Evolutionary conservation across 2,888 invertebrate genomes (phyloP).

Genomic region (Thalpophila matura): DNA sequence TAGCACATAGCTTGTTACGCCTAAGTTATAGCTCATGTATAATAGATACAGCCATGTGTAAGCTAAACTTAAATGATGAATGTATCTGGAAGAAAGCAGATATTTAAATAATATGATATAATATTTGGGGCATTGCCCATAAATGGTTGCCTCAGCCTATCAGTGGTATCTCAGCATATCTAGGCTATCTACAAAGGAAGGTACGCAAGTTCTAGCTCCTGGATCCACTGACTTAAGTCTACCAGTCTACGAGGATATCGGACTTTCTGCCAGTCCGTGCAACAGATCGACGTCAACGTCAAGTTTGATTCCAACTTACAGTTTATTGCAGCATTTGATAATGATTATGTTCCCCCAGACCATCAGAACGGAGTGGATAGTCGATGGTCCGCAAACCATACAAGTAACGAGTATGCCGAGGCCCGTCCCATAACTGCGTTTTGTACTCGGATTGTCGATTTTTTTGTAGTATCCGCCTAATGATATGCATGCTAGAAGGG

Average conservation of each 20-base stretch:
- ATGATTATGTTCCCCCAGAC: slow-evolving; percentile 92
- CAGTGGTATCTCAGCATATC: background rate
- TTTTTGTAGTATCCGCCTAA: slow-evolving; percentile 91
- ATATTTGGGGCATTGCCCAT: background rate
- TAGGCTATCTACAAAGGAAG: background rate
- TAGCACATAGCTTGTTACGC: slow-evolving; percentile 93
- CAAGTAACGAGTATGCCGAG: slow-evolving; percentile 91
- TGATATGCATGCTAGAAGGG: slow-evolving; percentile 86
- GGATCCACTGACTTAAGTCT: too few relatives aligned
- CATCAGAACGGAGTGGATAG: slow-evolving; percentile 91
- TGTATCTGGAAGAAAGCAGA: slow-evolving; percentile 88
- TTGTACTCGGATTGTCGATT: slow-evolving; percentile 85
- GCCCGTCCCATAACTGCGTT: slow-evolving; percentile 91
- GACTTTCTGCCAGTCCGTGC: too few relatives aligned
- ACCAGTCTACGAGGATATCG: too few relatives aligned
- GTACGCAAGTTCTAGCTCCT: too few relatives aligned
- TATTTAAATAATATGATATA: background rate
- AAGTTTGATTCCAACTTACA: slow-evolving; percentile 77
- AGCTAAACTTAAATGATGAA: slow-evolving; percentile 92
- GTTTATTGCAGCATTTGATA: slow-evolving; percentile 89
- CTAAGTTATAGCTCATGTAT: slow-evolving; percentile 93
- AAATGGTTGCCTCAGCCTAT: background rate
- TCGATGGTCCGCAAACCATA: slow-evolving; percentile 91
- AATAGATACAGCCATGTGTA: slow-evolving; percentile 95
- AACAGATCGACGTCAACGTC: background rate